These are phyloP conservation scores for Chloroceryle inda DNA, from an alignment of 2,797 vertebrate genomes.

Conservation along the genomic window DNA sequence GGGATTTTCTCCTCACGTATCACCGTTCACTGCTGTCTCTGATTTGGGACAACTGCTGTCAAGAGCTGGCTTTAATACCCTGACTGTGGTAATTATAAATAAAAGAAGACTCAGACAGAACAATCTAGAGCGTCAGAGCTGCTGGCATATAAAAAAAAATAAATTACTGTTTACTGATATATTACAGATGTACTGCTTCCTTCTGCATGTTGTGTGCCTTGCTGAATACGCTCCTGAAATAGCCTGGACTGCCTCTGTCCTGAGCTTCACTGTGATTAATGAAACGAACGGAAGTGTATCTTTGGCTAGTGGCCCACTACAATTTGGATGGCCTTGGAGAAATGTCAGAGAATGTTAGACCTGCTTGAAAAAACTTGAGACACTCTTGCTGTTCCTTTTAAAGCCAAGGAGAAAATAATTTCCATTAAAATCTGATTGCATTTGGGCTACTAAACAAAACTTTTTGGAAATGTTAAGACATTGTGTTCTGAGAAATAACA, in stretches of 20 bases:
- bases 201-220: rapidly evolving
- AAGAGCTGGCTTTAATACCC: slow-evolving; percentile 91
- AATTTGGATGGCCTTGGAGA: neutral
- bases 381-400: neutral
- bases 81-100: slow-evolving; percentile 90
- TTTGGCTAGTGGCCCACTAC: neutral
- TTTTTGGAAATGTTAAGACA: neutral
- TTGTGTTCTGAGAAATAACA: rapidly evolving
- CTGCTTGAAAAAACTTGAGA: neutral
- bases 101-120: neutral
- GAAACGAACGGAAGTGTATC: neutral
- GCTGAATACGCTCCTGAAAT: neutral
- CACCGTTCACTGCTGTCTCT: slow-evolving; percentile 90
- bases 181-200: neutral
- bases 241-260: neutral
- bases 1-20: slow-evolving; percentile 92
- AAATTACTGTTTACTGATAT: neutral
- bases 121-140: neutral
- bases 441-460: neutral
- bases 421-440: neutral
- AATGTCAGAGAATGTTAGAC: neutral
- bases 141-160: neutral
- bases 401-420: neutral
- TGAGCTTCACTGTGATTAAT: neutral
- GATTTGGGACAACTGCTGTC: slow-evolving; percentile 93